phyloP scores from a whole-genome alignment of 2,797 vertebrate species.

The Psittacula derbiana region DNA sequence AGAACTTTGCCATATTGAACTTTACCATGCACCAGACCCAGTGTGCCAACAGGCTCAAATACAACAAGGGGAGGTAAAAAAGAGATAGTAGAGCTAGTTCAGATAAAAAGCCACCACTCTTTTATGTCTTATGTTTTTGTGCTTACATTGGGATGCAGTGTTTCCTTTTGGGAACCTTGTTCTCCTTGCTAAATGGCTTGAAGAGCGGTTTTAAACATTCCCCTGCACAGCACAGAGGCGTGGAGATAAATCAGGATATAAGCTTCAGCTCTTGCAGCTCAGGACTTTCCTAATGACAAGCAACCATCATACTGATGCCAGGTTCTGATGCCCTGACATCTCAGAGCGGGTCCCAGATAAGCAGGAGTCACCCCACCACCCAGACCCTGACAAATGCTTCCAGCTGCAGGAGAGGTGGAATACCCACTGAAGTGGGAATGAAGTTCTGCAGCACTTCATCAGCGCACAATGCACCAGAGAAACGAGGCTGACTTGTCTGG shows the following conservation, averaged over 20 bases:
- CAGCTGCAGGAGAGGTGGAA: not conserved
- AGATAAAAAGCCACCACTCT: accelerated
- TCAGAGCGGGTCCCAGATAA: accelerated
- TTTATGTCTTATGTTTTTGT: not conserved
- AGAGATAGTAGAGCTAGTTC: accelerated
- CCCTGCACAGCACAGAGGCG: accelerated
- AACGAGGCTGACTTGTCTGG: accelerated
- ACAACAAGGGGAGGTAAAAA: no score
- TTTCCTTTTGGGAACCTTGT: not conserved
- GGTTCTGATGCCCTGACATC: not conserved
- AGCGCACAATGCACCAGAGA: accelerated
- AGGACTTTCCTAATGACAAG: not conserved
- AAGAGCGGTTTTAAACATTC: accelerated
- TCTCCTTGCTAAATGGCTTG: not conserved
- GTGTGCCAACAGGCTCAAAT: not conserved
- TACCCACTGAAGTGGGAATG: accelerated
- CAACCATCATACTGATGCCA: accelerated
- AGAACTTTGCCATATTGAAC: not conserved
- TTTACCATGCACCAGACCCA: not conserved
- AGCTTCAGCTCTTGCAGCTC: not conserved
- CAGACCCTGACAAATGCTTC: accelerated
- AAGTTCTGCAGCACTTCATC: not conserved
- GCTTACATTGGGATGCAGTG: accelerated
- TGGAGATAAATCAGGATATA: accelerated
- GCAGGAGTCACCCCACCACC: no score